Base-by-base conservation (phyloP, 1,140 invertebrate species). In the Cydia strobilella region DNA sequence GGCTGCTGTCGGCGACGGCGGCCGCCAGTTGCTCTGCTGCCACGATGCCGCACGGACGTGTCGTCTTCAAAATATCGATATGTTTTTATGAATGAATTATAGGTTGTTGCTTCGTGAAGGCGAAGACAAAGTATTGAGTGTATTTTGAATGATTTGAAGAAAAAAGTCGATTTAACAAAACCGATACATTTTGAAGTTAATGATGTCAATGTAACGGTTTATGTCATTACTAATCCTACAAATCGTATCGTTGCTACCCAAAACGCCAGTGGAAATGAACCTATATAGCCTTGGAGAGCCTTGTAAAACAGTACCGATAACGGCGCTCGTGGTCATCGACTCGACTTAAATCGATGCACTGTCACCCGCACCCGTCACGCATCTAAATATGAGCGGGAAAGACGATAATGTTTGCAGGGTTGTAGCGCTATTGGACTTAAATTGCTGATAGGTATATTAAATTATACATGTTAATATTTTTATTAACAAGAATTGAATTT, bases 341-440 rank as follows among this genome's bases (percentile, higher is more conserved):
- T 82, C 82, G 84, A 88, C 84, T 88, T 87, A 85, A 88, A 88
- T 87, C 84, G 80, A 79, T 82, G 82, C 80, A 80, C 77, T 76
- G 80, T 80, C 77, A 83, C 79, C 74, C 76, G 76, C 77, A 83
- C 79, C 74, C 76, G 76, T 73, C 74, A 74, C 77, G 75, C 74
- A 75, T 65, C 74, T 66, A 62, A 69, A 69, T 66, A 66, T 35
- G 65, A 69, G 31, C 31, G 65, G 65, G 65, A 39, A 69, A 69
- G 35, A 18, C 65, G 65, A 69, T 35, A 69, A 69, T 39, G 65
- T 27, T 42, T 69, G n/a, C 65, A n/a, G n/a, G 31, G 31, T 39
- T n/a, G 35, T 39, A 6, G 25, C n/a, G 31, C 31, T 7, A 18
- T 39, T 6, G 0, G 1, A 23, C 9, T 23, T 2, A 59, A 59